Conservation (phyloP, 2,797 vertebrate species). For the Chiroxiphia lanceolata region DNA sequence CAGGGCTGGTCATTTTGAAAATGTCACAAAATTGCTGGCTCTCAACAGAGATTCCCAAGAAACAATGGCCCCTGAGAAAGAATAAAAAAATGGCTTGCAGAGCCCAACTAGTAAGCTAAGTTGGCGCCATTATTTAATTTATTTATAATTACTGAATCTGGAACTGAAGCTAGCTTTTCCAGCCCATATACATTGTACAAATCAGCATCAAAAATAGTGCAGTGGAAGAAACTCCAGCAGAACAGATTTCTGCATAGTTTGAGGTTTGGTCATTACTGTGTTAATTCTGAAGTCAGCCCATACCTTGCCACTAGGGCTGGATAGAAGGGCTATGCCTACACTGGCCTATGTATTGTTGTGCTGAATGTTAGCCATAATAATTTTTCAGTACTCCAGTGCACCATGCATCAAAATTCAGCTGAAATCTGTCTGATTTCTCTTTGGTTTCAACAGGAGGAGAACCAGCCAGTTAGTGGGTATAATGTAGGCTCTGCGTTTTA, state of each 20-base stretch:
- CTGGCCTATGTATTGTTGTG: neutral
- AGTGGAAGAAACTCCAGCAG: neutral
- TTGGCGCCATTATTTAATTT: neutral
- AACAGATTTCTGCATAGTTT: neutral
- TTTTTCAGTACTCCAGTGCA: neutral
- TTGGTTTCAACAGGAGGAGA: neutral
- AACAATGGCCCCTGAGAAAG: neutral
- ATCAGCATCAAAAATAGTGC: neutral
- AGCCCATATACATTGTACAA: accelerated
- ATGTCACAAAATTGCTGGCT: neutral
- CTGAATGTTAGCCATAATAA: neutral
- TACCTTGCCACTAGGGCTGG: neutral
- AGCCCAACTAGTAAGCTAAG: neutral
- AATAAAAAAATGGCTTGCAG: neutral
- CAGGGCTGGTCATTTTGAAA: neutral
- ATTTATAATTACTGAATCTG: neutral
- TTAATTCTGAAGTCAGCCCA: neutral
- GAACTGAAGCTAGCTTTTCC: neutral
- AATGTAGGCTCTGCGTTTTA: neutral
- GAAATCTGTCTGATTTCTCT: neutral
- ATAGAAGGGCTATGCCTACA: neutral
- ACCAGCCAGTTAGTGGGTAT: neutral
- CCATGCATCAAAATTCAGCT: neutral
- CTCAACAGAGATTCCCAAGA: neutral
- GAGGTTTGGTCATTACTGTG: neutral